These are phyloP conservation scores for Drosophila atroscutellata DNA, from an alignment of 2,888 invertebrate genomes.

Conservation along the genomic window DNA sequence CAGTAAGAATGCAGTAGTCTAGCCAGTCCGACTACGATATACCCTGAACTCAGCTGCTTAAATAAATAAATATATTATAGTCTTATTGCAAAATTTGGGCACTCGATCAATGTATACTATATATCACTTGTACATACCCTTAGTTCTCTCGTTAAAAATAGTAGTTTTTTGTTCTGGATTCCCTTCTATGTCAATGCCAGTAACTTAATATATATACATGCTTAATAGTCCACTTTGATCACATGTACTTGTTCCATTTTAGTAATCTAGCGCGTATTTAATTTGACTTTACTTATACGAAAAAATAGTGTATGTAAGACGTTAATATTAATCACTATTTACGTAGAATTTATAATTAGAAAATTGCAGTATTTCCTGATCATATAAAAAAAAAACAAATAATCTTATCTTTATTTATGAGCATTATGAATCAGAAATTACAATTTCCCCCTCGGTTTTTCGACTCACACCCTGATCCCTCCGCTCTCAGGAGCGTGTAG, in stretches of 20 bases:
- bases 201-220: not conserved
- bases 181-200: conserved; percentile 1
- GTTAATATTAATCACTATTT: not conserved
- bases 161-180: not conserved
- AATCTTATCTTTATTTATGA: conserved; percentile 7
- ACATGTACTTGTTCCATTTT: conserved; percentile 4
- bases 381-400: not conserved
- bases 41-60: not conserved
- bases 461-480: not conserved
- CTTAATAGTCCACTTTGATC: not conserved
- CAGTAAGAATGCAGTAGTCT: not conserved
- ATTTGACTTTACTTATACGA: not conserved
- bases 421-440: conserved; percentile 10
- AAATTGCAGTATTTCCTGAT: not conserved
- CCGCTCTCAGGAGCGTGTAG: not conserved
- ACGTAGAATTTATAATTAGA: not conserved
- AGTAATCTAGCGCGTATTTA: too few species aligned
- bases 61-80: not conserved
- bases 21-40: not conserved
- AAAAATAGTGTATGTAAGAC: not conserved
- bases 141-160: not conserved
- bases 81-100: not conserved
- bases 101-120: not conserved
- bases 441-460: not conserved
- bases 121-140: not conserved